phyloP scores from a whole-genome alignment of 1,140 invertebrate species.

The Microplitis mediator region DNA sequence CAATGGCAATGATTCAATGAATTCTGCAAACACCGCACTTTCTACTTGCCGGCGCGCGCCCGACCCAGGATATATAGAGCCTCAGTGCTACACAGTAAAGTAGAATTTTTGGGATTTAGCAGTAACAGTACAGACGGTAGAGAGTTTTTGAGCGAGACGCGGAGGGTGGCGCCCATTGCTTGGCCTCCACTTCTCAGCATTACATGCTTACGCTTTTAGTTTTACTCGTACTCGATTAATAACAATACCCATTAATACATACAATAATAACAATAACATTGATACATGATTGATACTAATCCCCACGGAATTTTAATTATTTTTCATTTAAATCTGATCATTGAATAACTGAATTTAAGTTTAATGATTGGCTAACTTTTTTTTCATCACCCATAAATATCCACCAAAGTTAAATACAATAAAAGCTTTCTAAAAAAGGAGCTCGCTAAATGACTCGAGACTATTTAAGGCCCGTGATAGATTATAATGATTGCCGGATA shows the following conservation, averaged over 20 bases:
- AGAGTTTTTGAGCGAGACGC: background rate
- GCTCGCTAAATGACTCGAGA: conserved; percentile 13
- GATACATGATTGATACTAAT: background rate
- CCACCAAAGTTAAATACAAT: background rate
- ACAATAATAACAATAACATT: background rate
- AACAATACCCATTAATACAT: conserved; percentile 39
- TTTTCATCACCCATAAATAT: too few relatives aligned
- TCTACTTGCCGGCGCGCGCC: conserved; percentile 29
- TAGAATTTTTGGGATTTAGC: too few relatives aligned
- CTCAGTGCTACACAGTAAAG: background rate
- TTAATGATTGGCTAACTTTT: background rate
- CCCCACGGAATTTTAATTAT: background rate
- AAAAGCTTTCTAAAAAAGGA: conserved; percentile 2
- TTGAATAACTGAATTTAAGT: background rate
- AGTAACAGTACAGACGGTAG: background rate
- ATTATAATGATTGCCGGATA: conserved; percentile 18
- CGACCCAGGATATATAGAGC: background rate
- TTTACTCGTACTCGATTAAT: conserved; percentile 46
- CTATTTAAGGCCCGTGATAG: conserved; percentile 21
- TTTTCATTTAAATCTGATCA: background rate
- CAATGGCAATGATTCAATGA: conserved; percentile 57
- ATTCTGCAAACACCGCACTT: conserved; percentile 54
- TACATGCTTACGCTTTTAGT: conserved; percentile 56
- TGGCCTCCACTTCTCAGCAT: conserved; percentile 27
- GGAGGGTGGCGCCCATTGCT: conserved; percentile 3